Evolutionary conservation across 2,113 vertebrate species (phyloP).

Genomic region (Chaenogobius annularis): DNA sequence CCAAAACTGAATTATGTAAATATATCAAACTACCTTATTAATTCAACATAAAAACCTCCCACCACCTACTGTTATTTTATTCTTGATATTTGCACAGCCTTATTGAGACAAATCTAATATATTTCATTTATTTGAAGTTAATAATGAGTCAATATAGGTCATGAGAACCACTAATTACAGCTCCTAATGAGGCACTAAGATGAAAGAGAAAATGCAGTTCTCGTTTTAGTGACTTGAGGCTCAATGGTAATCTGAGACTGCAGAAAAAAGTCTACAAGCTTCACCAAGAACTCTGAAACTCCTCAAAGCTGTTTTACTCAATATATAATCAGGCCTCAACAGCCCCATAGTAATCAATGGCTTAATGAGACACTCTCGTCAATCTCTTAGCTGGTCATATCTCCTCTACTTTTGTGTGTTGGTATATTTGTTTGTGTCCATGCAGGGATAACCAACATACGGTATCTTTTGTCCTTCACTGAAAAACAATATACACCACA

Average conservation of each 20-base stretch:
- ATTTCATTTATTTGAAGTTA: background rate
- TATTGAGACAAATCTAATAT: background rate
- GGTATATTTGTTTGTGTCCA: conserved; percentile 15
- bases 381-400: background rate
- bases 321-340: background rate
- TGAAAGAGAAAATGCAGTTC: conserved; percentile 21
- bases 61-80: background rate
- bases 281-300: background rate
- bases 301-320: background rate
- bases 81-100: background rate
- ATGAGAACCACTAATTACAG: conserved; percentile 8
- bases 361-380: background rate
- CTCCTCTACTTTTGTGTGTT: conserved; percentile 7
- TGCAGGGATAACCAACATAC: conserved; percentile 45
- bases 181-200: background rate
- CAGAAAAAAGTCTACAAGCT: background rate
- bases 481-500: conserved; percentile 16
- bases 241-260: conserved; percentile 12
- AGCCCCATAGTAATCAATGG: background rate
- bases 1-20: background rate
- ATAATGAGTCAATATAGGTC: background rate
- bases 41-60: background rate
- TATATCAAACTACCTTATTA: background rate
- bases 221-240: conserved; percentile 10
- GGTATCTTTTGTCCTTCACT: conserved; percentile 46